A percentile compares a stretch with the other conserved stretches of the same genome.
Evolutionary conservation across 2,888 invertebrate genomes (phyloP).

Genomic region (Leucophenga maculata): DNA sequence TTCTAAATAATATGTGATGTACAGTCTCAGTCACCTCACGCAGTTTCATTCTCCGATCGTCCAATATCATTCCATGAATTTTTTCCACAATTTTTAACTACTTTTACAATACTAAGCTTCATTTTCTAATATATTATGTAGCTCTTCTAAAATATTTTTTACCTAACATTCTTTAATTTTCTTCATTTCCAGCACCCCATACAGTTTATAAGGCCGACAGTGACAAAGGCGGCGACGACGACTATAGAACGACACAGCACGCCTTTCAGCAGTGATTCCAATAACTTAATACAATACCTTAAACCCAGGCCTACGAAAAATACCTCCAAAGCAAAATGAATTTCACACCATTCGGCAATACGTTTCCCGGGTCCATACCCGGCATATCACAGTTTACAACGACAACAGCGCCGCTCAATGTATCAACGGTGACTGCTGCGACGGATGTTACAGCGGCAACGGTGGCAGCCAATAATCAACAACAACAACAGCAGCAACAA

Average conservation of each 20-base stretch:
- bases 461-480: constrained; percentile 54
- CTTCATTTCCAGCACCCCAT: neutral
- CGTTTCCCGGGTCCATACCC: constrained; percentile 85
- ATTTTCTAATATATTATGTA: no score
- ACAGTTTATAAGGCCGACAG: neutral
- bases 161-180: no score
- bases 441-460: constrained; percentile 74
- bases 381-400: constrained; percentile 87
- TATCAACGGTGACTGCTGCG: constrained; percentile 76
- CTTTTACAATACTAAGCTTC: no score
- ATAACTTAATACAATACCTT: constrained; percentile 26
- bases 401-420: constrained; percentile 74
- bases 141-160: neutral
- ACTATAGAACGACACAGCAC: neutral
- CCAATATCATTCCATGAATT: no score
- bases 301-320: constrained; percentile 26
- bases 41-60: no score
- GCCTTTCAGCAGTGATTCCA: neutral
- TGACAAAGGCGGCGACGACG: neutral
- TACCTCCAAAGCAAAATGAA: constrained; percentile 76
- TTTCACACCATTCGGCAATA: constrained; percentile 87
- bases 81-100: no score
- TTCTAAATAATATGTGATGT: no score
- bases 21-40: no score
- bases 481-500: constrained; percentile 51